phyloP scores from a whole-genome alignment of 2,797 vertebrate genomes.

The Pyrocephalus nanus region DNA sequence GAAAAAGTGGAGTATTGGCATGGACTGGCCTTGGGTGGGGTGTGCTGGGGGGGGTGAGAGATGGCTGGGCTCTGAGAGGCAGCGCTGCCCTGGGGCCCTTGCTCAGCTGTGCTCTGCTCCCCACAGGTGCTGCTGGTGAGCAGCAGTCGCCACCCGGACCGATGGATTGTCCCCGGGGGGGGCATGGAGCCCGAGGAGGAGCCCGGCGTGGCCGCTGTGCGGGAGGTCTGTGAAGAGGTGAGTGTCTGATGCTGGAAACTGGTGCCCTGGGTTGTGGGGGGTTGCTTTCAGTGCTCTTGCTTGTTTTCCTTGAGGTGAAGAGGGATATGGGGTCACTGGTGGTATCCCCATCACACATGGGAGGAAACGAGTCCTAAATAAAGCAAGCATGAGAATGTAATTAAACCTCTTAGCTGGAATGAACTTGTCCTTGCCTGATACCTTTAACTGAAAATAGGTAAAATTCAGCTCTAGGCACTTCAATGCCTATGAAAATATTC shows the following conservation, averaged over 20 bases:
- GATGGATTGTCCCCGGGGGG: conserved; percentile 98
- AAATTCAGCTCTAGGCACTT: not conserved
- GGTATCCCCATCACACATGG: not conserved
- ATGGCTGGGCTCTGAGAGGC: not conserved
- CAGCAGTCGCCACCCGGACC: conserved; percentile 96
- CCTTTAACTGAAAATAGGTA: not conserved
- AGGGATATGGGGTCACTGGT: not conserved
- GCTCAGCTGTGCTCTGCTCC: not conserved
- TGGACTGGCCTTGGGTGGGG: accelerated
- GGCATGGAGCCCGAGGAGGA: conserved; percentile 99
- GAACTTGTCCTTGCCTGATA: not conserved
- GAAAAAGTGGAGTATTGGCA: not conserved
- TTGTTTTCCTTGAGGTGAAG: not conserved
- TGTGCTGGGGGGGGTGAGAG: accelerated
- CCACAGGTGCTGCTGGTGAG: conserved; percentile 94
- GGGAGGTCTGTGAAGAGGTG: conserved; percentile 99
- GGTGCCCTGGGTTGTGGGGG: accelerated
- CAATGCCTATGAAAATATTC: accelerated
- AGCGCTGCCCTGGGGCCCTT: accelerated
- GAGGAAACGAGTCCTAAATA: not conserved
- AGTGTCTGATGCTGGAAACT: not conserved
- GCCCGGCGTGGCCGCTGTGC: conserved; percentile 88
- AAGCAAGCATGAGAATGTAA: not conserved
- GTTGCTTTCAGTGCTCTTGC: not conserved
- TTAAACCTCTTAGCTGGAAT: not conserved